Evolutionary conservation across 2,797 vertebrate genomes (phyloP), one percentile per base, ranked within the genome.

Genomic region (Antennarius maculatus): DNA sequence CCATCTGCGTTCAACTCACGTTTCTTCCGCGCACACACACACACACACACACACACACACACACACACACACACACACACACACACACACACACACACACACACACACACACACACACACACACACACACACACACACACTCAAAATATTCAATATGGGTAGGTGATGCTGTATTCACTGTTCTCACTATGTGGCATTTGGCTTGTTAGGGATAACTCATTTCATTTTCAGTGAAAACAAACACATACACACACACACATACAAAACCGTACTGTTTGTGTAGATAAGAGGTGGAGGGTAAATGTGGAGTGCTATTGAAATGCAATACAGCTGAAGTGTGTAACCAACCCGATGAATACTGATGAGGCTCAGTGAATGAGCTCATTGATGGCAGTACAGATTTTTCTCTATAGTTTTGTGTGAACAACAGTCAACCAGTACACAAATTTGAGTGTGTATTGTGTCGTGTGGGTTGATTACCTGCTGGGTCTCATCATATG

Each of bases 401-500:
- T 66, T 51, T 49, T 15, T 60, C 62, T 48, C 54, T 14, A 59
- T 43, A 3, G 14, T 14, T 43, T 15, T 8, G 37, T 39, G 37
- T 8, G 2, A 49, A 65, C 51, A 42, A 37, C 1, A 17, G 42
- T 39, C 14, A 34, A 31, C 56, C 55, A 37, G 47, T 37, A 29
- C 1, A 6, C 29, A 29, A 52, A 48, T n/a, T 15, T 4, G 66
- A 49, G 31, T 51, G 57, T 0, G 16, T 28, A 66, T 16, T 61
- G 59, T 65, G 70, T 67, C 12, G 13, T 71, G 81, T 10, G 39
- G 66, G 37, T 55, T 55, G 80, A 76, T 94, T 89, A 99, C 97
- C 97, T 97, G 97, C 12, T 95, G 95, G 74, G 94, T 82, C 56
- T 97, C 95, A 79, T 97, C 95, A 78, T 99, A 98, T 90, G 92